Conservation (phyloP, 2,797 vertebrate species). For the Morelia viridis region DNA sequence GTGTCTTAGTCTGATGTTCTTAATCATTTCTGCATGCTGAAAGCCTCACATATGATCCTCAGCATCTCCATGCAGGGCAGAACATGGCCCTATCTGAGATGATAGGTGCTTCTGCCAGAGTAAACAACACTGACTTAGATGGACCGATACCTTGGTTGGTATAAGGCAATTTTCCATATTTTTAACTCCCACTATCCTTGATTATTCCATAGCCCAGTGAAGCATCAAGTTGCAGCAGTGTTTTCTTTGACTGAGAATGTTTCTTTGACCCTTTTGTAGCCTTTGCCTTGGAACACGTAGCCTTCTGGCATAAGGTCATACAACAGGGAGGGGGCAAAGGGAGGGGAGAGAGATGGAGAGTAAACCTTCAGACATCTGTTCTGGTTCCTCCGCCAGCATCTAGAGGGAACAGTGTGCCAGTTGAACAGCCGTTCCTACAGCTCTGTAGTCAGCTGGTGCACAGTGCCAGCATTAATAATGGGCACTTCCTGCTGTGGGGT, state of each 20-base stretch:
- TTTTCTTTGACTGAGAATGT: conserved; percentile 44
- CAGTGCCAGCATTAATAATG: conserved; percentile 70
- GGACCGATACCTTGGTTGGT: too few relatives aligned
- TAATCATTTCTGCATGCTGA: neutral
- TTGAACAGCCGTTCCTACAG: conserved; percentile 55
- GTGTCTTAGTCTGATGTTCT: neutral
- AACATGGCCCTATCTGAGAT: neutral
- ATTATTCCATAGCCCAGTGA: conserved; percentile 6
- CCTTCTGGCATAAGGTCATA: conserved; percentile 67
- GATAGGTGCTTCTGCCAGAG: neutral
- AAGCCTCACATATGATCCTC: neutral
- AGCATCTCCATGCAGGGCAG: neutral
- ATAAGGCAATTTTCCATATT: neutral
- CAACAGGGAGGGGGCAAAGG: neutral
- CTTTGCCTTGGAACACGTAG: conserved; percentile 67
- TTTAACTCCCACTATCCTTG: conserved; percentile 16
- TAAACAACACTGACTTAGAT: neutral
- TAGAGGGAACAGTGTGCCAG: conserved; percentile 62
- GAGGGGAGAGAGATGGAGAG: conserved; percentile 50
- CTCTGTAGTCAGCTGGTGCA: conserved; percentile 58
- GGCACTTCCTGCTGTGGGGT: conserved; percentile 61
- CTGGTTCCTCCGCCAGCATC: conserved; percentile 63
- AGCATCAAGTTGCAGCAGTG: neutral
- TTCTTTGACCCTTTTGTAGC: conserved; percentile 64
- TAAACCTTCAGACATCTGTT: conserved; percentile 72